phyloP scores from a whole-genome alignment of 2,113 vertebrate species.

The Cairina moschata region DNA sequence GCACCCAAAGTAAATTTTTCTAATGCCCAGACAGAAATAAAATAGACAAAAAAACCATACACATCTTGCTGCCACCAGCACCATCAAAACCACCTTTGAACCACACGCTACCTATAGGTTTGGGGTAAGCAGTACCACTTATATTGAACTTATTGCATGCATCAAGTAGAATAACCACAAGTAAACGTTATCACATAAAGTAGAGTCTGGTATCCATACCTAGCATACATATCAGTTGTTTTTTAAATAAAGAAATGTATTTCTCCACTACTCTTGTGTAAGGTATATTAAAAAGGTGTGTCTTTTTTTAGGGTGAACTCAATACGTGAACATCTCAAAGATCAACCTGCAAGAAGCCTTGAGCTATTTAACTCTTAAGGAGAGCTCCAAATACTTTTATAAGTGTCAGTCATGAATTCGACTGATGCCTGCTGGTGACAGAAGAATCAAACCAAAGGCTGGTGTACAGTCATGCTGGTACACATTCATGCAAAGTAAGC shows the following conservation, averaged over 20 bases:
- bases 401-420: neutral
- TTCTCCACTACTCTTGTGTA: neutral
- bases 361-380: neutral
- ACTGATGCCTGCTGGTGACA: neutral
- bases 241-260: neutral
- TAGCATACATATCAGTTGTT: neutral
- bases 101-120: neutral
- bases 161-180: neutral
- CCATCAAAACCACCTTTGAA: neutral
- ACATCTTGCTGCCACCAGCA: accelerated
- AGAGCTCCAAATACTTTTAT: neutral
- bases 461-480: neutral
- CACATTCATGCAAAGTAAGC: neutral
- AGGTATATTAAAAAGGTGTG: neutral
- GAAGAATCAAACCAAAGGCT: neutral
- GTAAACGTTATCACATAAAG: neutral
- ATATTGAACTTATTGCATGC: neutral
- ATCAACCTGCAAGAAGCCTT: neutral
- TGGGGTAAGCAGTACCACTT: neutral
- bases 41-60: neutral
- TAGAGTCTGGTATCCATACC: neutral
- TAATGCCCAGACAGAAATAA: neutral
- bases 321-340: neutral
- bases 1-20: neutral
- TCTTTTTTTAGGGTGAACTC: neutral